These are phyloP conservation scores for Prunella strophiata DNA, from an alignment of 2,797 vertebrate genomes.

Conservation along the genomic window DNA sequence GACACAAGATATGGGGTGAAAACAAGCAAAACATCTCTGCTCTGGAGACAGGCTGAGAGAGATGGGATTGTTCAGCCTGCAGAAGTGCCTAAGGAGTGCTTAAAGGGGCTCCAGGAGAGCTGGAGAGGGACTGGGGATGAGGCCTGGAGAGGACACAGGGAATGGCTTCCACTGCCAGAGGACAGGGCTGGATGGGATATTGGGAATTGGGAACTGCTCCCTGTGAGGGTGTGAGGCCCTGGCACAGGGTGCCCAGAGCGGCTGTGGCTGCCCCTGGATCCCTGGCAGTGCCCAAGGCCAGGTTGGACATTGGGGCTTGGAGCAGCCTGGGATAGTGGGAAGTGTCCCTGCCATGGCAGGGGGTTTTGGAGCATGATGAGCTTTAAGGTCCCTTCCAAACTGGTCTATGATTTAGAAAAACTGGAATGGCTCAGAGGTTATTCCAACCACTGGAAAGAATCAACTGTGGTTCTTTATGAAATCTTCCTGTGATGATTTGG, in stretches of 20 bases:
- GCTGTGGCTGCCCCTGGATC: neutral
- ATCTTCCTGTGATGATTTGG: neutral
- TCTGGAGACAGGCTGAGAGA: neutral
- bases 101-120: neutral
- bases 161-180: neutral
- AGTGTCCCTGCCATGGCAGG: neutral
- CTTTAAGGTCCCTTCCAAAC: neutral
- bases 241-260: neutral
- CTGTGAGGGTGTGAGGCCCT: neutral
- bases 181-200: rapidly evolving
- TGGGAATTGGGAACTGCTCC: neutral
- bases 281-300: neutral
- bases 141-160: neutral
- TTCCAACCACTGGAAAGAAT: neutral
- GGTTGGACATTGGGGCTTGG: rapidly evolving
- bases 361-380: neutral
- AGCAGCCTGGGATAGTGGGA: neutral
- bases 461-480: neutral
- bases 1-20: neutral
- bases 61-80: neutral
- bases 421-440: neutral
- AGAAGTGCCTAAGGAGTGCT: neutral
- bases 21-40: neutral
- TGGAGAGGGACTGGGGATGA: neutral
- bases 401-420: neutral